Evolutionary conservation across 2,113 vertebrate species (phyloP), one percentile per base, ranked within the genome.

Genomic region (Eptesicus fuscus): DNA sequence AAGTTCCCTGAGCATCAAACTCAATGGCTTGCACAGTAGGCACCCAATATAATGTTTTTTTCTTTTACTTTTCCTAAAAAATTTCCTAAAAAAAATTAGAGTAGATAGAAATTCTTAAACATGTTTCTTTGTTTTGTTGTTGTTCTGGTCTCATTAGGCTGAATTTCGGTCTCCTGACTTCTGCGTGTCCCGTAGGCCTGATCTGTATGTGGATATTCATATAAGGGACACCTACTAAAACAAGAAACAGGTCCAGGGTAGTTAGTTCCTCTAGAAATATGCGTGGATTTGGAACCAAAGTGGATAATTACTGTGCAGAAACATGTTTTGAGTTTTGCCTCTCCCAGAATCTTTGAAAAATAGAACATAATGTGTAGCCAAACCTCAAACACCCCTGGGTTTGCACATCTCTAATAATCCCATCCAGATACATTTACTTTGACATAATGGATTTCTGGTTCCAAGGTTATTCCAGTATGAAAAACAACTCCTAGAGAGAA

Each of bases 281-380:
- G 77, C 16, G 30, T 61, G 91, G 25, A 88, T 88, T 91, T 93
- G 89, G 94, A 96, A 71, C 73, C 67, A 73, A 94, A 96, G 63
- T 88, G 83, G 73, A 78, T 94, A 96, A 89, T 97, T 93, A 90
- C 82, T 91, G 25, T 86, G 78, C 77, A 96, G 91, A 96, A 96
- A 94, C 89, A 94, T 96, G 95, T 97, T 97, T 97, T 96, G 91
- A 96, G 90, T 96, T 97, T 96, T 80, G 91, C 76, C 79, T 95
- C 91, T 96, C 76, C 65, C 51, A 92, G 94, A 96, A 91, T 47
- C 94, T 96, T 94, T 93, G 83, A 96, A 93, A 96, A 96, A 80
- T 89, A 96, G 94, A 94, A 96, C 95, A 95, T 42, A 80, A 94
- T 77, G 65, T 94, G 79, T 94, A 94, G 94, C 93, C 95, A 97